A percentile compares a stretch with the other conserved stretches of the same genome.
phyloP scores from a whole-genome alignment of 2,797 vertebrate species.

The Sciurus carolinensis region DNA sequence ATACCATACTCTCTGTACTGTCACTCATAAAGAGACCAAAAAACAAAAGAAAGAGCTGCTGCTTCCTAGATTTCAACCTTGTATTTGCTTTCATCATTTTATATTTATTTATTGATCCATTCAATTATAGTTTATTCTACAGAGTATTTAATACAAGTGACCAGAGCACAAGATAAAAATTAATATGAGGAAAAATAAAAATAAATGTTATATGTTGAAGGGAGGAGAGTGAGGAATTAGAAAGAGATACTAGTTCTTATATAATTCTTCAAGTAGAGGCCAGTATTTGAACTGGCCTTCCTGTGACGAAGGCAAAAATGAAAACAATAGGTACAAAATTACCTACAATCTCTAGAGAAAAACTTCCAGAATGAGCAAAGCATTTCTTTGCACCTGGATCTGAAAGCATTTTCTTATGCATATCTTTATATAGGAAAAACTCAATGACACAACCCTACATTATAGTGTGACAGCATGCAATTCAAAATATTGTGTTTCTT shows the following conservation, averaged over 20 bases:
- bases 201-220: neutral
- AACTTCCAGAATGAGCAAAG: neutral
- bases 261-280: neutral
- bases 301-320: constrained; percentile 43
- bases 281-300: neutral
- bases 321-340: constrained; percentile 10
- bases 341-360: neutral
- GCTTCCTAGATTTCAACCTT: constrained; percentile 18
- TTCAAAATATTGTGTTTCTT: neutral
- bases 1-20: neutral
- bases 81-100: neutral
- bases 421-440: constrained; percentile 14
- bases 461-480: neutral
- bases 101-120: constrained; percentile 1
- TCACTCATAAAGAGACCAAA: neutral
- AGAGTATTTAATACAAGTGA: neutral
- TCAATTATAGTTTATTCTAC: neutral
- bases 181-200: constrained; percentile 43
- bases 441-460: neutral
- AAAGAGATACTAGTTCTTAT: neutral
- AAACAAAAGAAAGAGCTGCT: neutral
- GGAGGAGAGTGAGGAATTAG: neutral
- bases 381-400: neutral
- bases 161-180: constrained; percentile 33
- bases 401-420: constrained; percentile 19